Percentiles rank a stretch among this genome's conserved stretches.
Conservation (phyloP, 1,140 invertebrate species). For the Lucilia sericata region DNA sequence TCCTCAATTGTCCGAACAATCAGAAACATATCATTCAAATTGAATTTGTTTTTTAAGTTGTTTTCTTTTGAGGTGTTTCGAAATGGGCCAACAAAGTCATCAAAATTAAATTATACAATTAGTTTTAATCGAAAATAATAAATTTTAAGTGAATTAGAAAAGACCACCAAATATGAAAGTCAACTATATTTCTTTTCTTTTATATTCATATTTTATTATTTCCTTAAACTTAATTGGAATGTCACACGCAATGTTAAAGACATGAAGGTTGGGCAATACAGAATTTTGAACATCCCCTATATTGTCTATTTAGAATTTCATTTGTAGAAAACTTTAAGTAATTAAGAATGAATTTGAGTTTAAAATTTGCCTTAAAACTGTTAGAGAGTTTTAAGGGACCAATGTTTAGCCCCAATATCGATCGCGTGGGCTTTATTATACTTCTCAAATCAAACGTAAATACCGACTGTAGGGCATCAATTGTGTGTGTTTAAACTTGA, state of each 20-base stretch:
- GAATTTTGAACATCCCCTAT: too few species aligned
- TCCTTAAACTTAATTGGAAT: not conserved
- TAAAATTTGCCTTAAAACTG: too few species aligned
- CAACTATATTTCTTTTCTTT: not conserved
- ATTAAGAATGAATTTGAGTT: too few species aligned
- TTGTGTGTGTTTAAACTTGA: not conserved
- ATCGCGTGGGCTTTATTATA: too few species aligned
- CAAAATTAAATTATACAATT: slow-evolving; percentile 13
- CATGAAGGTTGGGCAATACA: not conserved
- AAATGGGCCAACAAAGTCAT: not conserved
- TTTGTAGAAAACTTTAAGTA: too few species aligned
- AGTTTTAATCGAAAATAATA: slow-evolving; percentile 4
- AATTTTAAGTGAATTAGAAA: not conserved
- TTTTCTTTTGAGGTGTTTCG: not conserved
- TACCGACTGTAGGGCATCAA: not conserved
- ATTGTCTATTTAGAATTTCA: not conserved
- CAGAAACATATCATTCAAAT: not conserved
- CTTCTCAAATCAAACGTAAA: not conserved
- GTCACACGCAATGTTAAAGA: not conserved
- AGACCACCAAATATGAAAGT: too few species aligned
- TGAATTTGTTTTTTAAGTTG: not conserved
- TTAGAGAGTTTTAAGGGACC: not conserved
- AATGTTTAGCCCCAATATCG: not conserved
- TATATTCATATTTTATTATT: not conserved
- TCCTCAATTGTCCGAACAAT: not conserved